Conservation (phyloP, 2,797 vertebrate genomes). For the Otus scops region DNA sequence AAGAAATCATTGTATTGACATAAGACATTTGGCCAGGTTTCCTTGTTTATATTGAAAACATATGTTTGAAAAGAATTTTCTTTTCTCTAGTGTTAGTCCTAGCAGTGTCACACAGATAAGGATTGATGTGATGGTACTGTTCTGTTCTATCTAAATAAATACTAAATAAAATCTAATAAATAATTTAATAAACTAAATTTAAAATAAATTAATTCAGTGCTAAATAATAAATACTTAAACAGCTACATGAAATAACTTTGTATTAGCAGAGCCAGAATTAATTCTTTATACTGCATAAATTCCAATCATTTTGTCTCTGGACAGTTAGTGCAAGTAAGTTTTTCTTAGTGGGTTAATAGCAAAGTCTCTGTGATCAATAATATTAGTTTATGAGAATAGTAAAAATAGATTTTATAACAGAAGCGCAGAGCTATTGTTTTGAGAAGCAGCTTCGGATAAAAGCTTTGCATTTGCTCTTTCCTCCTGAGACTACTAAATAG, state of each 20-base stretch:
- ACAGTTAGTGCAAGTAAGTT: not conserved
- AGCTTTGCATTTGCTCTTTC: constrained; percentile 45
- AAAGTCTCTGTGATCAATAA: constrained; percentile 50
- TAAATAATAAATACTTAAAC: constrained; percentile 23
- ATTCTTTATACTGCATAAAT: not conserved
- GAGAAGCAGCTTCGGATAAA: constrained; percentile 20
- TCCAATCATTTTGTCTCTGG: constrained; percentile 4
- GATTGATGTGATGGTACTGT: constrained; percentile 35
- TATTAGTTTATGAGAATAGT: constrained; percentile 55
- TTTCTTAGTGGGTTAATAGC: not conserved
- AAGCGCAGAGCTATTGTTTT: constrained; percentile 34
- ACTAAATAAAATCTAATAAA: not conserved
- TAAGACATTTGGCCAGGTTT: constrained; percentile 5
- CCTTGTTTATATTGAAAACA: constrained; percentile 69
- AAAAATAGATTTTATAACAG: constrained; percentile 59
- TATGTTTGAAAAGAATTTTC: constrained; percentile 53
- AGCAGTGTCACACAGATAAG: constrained; percentile 5
- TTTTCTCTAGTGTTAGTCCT: constrained; percentile 31
- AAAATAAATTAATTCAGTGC: not conserved
- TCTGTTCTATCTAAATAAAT: constrained; percentile 69
- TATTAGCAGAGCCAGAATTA: not conserved
- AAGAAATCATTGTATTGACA: not conserved
- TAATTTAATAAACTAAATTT: not conserved
- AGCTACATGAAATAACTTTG: constrained; percentile 21
- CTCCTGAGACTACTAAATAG: constrained; percentile 50